phyloP scores from a whole-genome alignment of 2,113 vertebrate genomes.

The Tiliqua scincoides region DNA sequence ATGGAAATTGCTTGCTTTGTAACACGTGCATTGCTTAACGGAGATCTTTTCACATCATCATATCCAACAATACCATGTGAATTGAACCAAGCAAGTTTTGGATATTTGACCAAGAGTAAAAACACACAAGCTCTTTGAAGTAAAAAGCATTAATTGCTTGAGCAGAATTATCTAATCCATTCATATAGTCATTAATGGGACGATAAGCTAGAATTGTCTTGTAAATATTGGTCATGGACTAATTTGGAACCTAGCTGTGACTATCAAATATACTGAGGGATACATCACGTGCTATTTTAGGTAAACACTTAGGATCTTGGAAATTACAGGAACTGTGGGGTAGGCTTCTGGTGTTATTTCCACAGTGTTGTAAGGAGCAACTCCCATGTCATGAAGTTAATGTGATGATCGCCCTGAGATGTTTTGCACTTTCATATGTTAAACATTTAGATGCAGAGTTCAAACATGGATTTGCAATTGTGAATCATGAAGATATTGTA shows the following conservation, averaged over 20 bases:
- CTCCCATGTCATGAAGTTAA: neutral
- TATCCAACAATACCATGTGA: neutral
- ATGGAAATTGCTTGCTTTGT: neutral
- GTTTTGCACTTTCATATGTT: too few species aligned
- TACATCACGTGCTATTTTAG: neutral
- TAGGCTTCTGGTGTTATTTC: neutral
- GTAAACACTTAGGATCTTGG: neutral
- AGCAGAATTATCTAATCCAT: neutral
- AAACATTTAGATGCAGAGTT: too few species aligned
- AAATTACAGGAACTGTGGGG: neutral
- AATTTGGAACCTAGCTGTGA: neutral
- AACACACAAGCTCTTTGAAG: neutral
- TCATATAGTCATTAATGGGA: neutral
- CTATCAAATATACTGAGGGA: neutral
- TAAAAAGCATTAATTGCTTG: neutral
- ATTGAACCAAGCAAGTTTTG: neutral
- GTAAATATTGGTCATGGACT: neutral
- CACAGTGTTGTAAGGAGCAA: neutral
- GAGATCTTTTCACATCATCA: neutral
- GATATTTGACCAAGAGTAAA: neutral
- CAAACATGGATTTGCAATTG: too few species aligned
- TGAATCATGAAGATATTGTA: too few species aligned
- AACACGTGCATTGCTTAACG: neutral
- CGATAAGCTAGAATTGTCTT: neutral
- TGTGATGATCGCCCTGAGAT: too few species aligned